A percentile compares a stretch with the other conserved stretches of the same genome.
These are phyloP conservation scores for Labeo catla DNA, from an alignment of 2,113 vertebrate species.

Conservation along the genomic window DNA sequence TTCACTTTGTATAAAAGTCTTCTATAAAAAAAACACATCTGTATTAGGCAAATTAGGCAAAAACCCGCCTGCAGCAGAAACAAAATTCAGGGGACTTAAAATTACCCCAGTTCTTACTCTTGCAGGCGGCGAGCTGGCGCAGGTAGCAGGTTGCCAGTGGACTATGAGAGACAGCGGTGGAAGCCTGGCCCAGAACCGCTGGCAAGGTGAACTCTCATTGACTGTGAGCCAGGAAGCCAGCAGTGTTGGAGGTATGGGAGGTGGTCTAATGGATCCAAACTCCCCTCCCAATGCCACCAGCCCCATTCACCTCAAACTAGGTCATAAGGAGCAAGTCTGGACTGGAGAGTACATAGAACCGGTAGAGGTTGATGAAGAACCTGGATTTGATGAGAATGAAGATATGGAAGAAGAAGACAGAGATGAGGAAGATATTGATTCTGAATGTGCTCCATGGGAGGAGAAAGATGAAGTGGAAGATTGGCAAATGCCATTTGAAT, in stretches of 20 bases:
- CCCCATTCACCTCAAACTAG: constrained; percentile 73
- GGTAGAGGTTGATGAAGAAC: constrained; percentile 62
- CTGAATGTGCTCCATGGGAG: constrained; percentile 55
- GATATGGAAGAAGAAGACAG: constrained; percentile 63
- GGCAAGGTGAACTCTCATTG: constrained; percentile 80
- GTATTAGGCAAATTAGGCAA: not conserved
- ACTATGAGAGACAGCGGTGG: constrained; percentile 82
- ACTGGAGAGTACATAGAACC: constrained; percentile 68
- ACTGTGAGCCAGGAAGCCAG: constrained; percentile 76
- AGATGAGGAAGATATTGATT: constrained; percentile 67
- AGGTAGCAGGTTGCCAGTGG: constrained; percentile 80
- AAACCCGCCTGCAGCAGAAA: not conserved
- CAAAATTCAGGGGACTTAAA: not conserved
- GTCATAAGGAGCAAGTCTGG: constrained; percentile 73
- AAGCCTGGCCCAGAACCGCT: constrained; percentile 81
- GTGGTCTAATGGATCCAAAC: constrained; percentile 75
- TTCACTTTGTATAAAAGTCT: not conserved
- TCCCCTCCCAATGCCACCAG: constrained; percentile 72
- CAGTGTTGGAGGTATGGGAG: constrained; percentile 73
- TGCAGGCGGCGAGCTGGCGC: constrained; percentile 80
- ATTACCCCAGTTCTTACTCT: constrained; percentile 2
- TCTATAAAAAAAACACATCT: not conserved
- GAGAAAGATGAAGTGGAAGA: constrained; percentile 61
- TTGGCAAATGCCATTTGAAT: constrained; percentile 65
- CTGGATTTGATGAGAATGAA: constrained; percentile 55